Base-by-base conservation (phyloP, 1,140 invertebrate species). In the Drosophila yakuba region DNA sequence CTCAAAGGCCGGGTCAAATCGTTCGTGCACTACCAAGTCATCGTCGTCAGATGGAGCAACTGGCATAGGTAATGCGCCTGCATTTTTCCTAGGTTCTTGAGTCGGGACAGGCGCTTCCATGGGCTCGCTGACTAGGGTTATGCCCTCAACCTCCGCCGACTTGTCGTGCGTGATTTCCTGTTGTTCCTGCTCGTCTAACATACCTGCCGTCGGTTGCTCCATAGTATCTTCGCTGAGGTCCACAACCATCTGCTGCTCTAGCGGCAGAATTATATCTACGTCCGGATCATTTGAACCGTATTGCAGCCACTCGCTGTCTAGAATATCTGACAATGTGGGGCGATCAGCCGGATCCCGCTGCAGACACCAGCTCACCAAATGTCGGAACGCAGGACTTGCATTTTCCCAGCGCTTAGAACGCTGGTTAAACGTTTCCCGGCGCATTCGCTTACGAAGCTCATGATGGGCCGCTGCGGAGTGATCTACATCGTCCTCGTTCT, bases 271-370 rank as follows among this genome's bases (percentile, higher is more conserved):
- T 11, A 79, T 73, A 8, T 69, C 54, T n/a, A 80, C 62, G 32
- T 83, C 80, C 15, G 56, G 51, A 50, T 80, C 76, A n/a, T 4
- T 50, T 2, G 4, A 28, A 7, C 25, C 41, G 3, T 50, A 48
- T 12, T 66, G 91, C 78, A 97, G 61, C 96, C 97, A 97, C 6
- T 94, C 92, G 82, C 96, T 95, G 7, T 92, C 91, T 0, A 94
- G 90, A 1, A 98, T 92, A 44, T 96, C 94, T 12, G 80, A 75
- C 91, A 98, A 95, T 28, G 94, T 95, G 5, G 98, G 92, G 67
- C 97, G 93, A 74, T 95, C 94, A 35, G 92, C 93, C 0, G 97
- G 96, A 89, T 98, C 95, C 2, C 96, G 95, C 1, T 96, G 97
- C 39, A 98, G 86, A 36, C 98, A 93, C 62, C 95, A 96, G 93